Evolutionary conservation across 2,113 vertebrate species (phyloP).

Genomic region (Saccopteryx leptura): DNA sequence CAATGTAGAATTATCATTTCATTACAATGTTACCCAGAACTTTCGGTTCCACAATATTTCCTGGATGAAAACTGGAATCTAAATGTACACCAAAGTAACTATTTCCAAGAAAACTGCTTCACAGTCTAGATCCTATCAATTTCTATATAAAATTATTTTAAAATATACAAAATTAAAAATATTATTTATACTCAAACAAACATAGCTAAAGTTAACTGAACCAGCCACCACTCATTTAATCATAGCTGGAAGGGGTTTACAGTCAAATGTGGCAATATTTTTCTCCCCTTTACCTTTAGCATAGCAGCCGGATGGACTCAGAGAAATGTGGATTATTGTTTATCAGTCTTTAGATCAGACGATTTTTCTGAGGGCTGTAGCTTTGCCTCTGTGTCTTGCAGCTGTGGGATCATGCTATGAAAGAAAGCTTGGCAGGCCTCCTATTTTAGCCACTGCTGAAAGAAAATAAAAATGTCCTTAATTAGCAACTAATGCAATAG

Average conservation of each 20-base stretch:
- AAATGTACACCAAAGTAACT: slow-evolving; percentile 16
- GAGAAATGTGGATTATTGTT: not conserved
- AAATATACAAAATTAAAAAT: not conserved
- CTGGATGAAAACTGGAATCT: slow-evolving; percentile 34
- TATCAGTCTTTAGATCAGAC: not conserved
- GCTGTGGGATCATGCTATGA: not conserved
- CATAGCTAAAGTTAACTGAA: slow-evolving; percentile 34
- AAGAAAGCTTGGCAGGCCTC: not conserved
- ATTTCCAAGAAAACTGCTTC: slow-evolving; percentile 61
- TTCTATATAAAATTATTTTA: slow-evolving; percentile 42
- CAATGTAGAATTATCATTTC: not conserved
- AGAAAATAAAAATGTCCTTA: slow-evolving; percentile 49
- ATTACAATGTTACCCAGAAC: not conserved
- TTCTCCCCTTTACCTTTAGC: slow-evolving; percentile 13
- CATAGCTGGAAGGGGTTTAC: not conserved
- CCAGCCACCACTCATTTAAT: not conserved
- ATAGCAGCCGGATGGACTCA: not conserved
- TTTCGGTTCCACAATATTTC: not conserved
- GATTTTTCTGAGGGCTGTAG: not conserved
- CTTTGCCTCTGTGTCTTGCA: not conserved
- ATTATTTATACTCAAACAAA: not conserved
- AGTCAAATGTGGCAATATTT: not conserved
- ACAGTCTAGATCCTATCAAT: slow-evolving; percentile 1
- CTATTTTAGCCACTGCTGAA: not conserved
- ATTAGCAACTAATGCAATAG: slow-evolving; percentile 52